Conservation (phyloP, 2,888 invertebrate genomes). For the Chymomyza caudatula region DNA sequence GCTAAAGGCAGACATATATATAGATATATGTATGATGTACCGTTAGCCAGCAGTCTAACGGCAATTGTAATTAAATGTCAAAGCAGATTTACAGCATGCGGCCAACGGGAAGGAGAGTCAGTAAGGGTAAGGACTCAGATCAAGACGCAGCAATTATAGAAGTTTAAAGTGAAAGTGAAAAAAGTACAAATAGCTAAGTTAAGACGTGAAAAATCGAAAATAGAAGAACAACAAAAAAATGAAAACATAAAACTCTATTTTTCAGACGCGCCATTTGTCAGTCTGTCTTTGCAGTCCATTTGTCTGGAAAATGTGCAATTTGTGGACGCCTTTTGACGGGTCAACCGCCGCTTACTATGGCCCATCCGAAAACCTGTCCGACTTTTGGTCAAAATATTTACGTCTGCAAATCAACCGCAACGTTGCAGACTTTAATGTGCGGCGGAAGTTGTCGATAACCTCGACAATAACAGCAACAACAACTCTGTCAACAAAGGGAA, state of each 20-base stretch:
- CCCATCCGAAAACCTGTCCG: neutral
- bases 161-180: neutral
- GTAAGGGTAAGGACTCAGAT: too few relatives aligned
- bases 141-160: too few relatives aligned
- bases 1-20: neutral
- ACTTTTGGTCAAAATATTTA: neutral
- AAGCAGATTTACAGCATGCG: too few relatives aligned
- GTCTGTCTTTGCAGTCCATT: constrained; percentile 2
- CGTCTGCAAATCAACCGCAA: neutral
- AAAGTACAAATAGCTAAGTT: too few relatives aligned
- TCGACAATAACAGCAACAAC: neutral
- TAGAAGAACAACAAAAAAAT: neutral
- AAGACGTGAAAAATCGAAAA: neutral
- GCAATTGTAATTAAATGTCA: neutral
- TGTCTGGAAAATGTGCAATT: neutral
- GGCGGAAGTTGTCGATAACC: neutral
- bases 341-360: neutral
- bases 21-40: neutral
- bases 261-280: neutral
- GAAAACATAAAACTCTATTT: neutral
- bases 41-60: neutral
- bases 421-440: neutral
- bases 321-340: neutral
- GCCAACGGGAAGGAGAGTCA: too few relatives aligned
- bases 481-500: neutral